A percentile compares a stretch with the other conserved stretches of the same genome.
Conservation (phyloP, 2,797 vertebrate species). For the Arnoldichthys spilopterus region DNA sequence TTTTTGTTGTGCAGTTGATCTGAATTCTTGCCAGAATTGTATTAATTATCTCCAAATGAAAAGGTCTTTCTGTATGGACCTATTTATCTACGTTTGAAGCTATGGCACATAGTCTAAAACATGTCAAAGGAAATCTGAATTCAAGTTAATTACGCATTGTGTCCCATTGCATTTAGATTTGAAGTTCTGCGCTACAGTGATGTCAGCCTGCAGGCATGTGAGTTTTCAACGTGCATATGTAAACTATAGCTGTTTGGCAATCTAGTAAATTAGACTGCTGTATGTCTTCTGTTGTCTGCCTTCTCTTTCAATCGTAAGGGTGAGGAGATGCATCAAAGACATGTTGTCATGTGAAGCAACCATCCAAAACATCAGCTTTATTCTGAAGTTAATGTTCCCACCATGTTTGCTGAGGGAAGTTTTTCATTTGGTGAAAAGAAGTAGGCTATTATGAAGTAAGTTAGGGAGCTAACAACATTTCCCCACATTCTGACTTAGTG, state of each 20-base stretch:
- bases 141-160: neutral
- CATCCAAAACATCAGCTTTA: neutral
- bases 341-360: neutral
- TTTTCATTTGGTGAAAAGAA: neutral
- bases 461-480: slow-evolving; percentile 69
- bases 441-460: slow-evolving; percentile 8
- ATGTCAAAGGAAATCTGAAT: neutral
- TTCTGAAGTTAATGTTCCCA: neutral
- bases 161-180: too few species aligned
- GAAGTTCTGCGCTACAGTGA: neutral
- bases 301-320: neutral
- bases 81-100: neutral
- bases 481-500: slow-evolving; percentile 73
- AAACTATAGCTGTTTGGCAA: neutral
- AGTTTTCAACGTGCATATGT: neutral
- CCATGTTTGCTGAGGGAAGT: neutral
- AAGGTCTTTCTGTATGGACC: neutral
- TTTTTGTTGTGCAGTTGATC: slow-evolving; percentile 3
- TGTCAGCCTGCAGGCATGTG: neutral
- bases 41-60: slow-evolving; percentile 4
- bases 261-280: neutral
- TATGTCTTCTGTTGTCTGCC: neutral
- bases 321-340: neutral
- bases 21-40: neutral
- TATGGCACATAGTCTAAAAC: neutral